Percentiles rank a stretch among this genome's conserved stretches.
Conservation (phyloP, 2,113 vertebrate species). For the Oreochromis spilurus region DNA sequence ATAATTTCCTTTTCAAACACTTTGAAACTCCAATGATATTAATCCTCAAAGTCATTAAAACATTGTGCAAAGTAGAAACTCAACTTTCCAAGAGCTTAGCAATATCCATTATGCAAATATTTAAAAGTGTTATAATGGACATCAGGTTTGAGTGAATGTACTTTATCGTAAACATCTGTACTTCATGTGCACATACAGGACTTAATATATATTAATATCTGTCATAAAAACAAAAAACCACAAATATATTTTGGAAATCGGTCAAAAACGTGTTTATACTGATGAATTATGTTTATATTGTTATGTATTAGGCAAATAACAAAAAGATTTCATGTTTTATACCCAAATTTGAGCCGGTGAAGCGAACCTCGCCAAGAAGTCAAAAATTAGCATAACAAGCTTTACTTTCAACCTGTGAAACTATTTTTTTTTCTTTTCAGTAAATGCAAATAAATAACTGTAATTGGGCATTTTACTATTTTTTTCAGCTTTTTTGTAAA, state of each 20-base stretch:
- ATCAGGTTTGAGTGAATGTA: neutral
- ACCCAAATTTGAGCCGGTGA: neutral
- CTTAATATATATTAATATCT: neutral
- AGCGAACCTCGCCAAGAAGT: neutral
- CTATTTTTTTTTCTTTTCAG: neutral
- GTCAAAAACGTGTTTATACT: neutral
- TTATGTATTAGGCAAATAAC: neutral
- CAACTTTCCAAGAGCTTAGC: conserved; percentile 45
- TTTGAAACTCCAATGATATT: conserved; percentile 44
- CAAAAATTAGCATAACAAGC: neutral
- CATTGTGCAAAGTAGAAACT: conserved; percentile 13
- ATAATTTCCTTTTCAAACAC: conserved; percentile 32
- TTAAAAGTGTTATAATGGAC: neutral
- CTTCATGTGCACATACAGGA: neutral
- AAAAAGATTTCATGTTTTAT: neutral
- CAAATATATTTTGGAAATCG: neutral
- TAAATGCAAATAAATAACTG: neutral
- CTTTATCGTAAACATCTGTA: neutral
- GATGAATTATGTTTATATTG: neutral
- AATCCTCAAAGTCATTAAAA: conserved; percentile 62
- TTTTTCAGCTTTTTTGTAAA: neutral
- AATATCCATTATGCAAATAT: neutral
- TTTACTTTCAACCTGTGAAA: neutral
- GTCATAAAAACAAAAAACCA: neutral
- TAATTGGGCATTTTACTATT: neutral